These are phyloP conservation scores for Mus spretus DNA, from an alignment of 2,797 vertebrate genomes.

Conservation along the genomic window DNA sequence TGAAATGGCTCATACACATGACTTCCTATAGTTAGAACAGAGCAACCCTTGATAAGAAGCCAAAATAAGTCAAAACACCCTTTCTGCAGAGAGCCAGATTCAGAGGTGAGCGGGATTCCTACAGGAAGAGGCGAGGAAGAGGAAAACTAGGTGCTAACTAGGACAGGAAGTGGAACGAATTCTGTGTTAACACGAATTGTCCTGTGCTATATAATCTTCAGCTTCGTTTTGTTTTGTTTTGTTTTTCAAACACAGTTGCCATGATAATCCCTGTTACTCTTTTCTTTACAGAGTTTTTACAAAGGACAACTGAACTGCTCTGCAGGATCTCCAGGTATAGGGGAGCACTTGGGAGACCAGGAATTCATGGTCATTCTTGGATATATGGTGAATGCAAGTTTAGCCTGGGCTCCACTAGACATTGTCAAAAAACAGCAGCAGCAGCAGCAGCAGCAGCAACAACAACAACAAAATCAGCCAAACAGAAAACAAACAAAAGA, in stretches of 20 bases:
- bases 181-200: not conserved
- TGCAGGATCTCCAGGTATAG: too few species aligned
- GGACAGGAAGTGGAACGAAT: not conserved
- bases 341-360: not conserved
- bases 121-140: not conserved
- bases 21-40: not conserved
- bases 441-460: not conserved
- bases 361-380: not conserved
- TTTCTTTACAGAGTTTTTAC: not conserved
- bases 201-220: not conserved
- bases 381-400: not conserved
- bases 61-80: constrained; percentile 37
- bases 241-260: not conserved
- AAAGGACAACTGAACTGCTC: not conserved
- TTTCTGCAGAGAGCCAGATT: not conserved
- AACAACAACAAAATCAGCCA: not conserved
- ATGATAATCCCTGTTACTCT: not conserved
- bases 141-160: not conserved
- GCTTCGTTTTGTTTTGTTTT: not conserved
- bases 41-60: not conserved
- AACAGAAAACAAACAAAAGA: not conserved
- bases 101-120: not conserved
- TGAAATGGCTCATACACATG: not conserved
- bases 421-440: not conserved
- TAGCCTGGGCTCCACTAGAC: not conserved